Percentiles rank a stretch among this genome's conserved stretches.
Evolutionary conservation across 1,140 invertebrate species (phyloP).

Genomic region (Metopolophium dirhodum): DNA sequence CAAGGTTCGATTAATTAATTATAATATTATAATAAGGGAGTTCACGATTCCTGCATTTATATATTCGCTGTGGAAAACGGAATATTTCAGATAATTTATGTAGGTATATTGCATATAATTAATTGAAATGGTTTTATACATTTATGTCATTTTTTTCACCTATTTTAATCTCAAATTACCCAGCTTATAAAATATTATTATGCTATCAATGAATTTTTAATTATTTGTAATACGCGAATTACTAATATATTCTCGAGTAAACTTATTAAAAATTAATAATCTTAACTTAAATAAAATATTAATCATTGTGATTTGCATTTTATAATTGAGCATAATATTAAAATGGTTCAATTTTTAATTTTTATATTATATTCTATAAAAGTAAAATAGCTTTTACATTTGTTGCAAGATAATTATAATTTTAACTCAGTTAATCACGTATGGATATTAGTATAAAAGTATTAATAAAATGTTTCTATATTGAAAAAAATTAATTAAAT

Average conservation of each 20-base stretch:
- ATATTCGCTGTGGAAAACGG: background rate
- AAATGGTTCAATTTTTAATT: background rate
- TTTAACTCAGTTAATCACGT: background rate
- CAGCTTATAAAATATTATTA: background rate
- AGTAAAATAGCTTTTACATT: background rate
- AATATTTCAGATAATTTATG: background rate
- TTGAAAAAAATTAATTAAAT: background rate
- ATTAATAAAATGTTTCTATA: background rate
- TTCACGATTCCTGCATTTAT: background rate
- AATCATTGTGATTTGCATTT: background rate
- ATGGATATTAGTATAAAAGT: background rate
- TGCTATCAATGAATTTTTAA: background rate
- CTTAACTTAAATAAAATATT: background rate
- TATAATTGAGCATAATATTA: background rate
- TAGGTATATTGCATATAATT: background rate
- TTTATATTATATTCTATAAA: background rate
- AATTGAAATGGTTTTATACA: background rate
- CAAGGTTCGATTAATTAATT: constrained; percentile 18
- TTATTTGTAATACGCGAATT: background rate
- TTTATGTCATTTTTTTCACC: background rate
- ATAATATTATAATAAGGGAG: background rate
- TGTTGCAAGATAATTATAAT: background rate
- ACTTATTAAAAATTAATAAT: background rate
- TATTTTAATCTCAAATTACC: background rate
- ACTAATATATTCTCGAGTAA: background rate